phyloP scores from a whole-genome alignment of 1,140 invertebrate genomes.

The Metaphire vulgaris region DNA sequence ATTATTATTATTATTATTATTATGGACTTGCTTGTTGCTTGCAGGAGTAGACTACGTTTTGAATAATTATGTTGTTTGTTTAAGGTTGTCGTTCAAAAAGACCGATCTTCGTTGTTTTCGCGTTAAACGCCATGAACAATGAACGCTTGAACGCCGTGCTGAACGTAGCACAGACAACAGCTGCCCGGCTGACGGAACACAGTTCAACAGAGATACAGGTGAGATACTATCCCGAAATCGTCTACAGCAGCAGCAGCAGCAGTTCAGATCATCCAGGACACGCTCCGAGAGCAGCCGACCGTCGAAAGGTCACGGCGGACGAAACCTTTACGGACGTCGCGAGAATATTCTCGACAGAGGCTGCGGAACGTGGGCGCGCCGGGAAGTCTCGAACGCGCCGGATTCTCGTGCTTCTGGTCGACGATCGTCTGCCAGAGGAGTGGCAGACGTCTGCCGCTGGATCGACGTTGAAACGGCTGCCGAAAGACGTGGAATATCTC shows the following conservation, averaged over 20 bases:
- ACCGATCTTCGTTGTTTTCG: not conserved
- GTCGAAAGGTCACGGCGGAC: not conserved
- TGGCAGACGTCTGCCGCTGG: too few relatives aligned
- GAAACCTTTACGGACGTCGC: not conserved
- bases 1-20: not conserved
- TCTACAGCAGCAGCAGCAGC: not conserved
- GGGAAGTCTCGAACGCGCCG: not conserved
- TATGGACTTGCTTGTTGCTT: not conserved
- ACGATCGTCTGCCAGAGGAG: not conserved
- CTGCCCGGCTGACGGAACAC: not conserved
- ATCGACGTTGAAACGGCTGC: not conserved
- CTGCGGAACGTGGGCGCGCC: not conserved
- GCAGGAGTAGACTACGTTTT: too few relatives aligned
- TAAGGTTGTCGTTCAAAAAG: not conserved
- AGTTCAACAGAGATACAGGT: not conserved
- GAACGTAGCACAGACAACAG: not conserved
- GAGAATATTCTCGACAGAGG: not conserved
- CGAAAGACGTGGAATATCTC: not conserved
- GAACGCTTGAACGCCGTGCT: not conserved
- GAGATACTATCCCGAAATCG: not conserved
- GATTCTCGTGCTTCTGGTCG: not conserved
- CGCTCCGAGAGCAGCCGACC: not conserved
- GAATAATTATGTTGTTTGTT: not conserved
- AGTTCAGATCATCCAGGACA: not conserved
- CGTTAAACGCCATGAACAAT: not conserved